Evolutionary conservation across 2,888 invertebrate species (phyloP).

Genomic region (Andrena praecox): DNA sequence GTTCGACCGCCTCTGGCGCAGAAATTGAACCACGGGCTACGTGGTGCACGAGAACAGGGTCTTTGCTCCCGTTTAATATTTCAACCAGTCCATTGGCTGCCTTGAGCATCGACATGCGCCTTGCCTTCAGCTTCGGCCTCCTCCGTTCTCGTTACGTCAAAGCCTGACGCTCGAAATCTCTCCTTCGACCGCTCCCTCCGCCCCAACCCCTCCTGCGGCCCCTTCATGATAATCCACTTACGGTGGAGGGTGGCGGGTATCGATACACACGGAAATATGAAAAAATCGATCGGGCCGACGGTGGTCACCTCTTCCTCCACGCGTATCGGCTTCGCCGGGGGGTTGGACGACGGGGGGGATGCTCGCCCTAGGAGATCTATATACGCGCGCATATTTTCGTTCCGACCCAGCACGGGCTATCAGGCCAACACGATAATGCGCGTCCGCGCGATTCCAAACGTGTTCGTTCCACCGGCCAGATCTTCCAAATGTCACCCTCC

Average conservation of each 20-base stretch:
- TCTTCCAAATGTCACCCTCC: not conserved
- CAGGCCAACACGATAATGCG: conserved; percentile 19
- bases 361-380: not conserved
- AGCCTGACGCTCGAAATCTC: conserved; percentile 51
- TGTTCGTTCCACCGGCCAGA: not conserved
- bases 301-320: conserved; percentile 6
- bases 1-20: conserved; percentile 61
- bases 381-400: conserved; percentile 29
- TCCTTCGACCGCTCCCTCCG: no score
- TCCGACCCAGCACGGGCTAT: conserved; percentile 20
- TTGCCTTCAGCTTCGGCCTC: conserved; percentile 55
- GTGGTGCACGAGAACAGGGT: conserved; percentile 79
- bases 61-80: conserved; percentile 84
- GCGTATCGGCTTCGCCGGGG: conserved; percentile 16
- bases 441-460: conserved; percentile 9
- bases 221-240: conserved; percentile 60
- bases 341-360: not conserved
- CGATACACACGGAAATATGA: conserved; percentile 62
- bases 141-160: conserved; percentile 66
- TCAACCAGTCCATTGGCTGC: conserved; percentile 83
- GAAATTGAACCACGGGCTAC: conserved; percentile 73
- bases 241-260: conserved; percentile 29
- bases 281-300: conserved; percentile 58
- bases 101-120: conserved; percentile 81
- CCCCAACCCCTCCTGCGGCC: no score